Base-by-base conservation (phyloP, 2,888 invertebrate genomes). In the Ectropis crepuscularia region DNA sequence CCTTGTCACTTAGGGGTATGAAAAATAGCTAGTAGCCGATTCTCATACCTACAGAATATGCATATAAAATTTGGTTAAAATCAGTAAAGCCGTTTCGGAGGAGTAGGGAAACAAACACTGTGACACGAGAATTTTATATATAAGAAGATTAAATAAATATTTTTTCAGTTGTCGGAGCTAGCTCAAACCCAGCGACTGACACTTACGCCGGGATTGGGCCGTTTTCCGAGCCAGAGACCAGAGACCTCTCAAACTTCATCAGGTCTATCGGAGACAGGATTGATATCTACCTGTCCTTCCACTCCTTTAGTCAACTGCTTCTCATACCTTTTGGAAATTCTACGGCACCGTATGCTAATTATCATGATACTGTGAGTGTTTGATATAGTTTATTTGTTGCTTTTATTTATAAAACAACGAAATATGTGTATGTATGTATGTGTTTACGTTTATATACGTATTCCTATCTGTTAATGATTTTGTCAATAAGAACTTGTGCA, bases 241-340 rank as follows among this genome's bases (percentile, higher is more conserved):
- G 80, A 59, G 80, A 67, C 75, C 81, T 82, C 69, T 92, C 71
- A 47, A 62, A 37, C 42, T 79, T 59, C 65, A 86, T 74, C 63
- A 76, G 57, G 12, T 73, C 66, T 42, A 78, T 84, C 46, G 72
- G 74, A 6, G 84, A 82, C 46, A 75, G 74, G 36, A 77, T 92
- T 2, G 82, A 89, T 0, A 76, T 93, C 55, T 95, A 94, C 69
- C 76, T 94, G 0, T 90, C 94, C 0, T 87, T 94, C 76, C 97
- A 97, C 82, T 95, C 96, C 0, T 97, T 93, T 73, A 94, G 95
- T 0, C 96, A 97, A 75, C 81, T 95, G 65, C 79, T 96, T 12
- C 78, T 96, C 63, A 86, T 95, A 53, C 96, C 96, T 0, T 96
- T 84, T 70, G 85, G 85, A 0, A 85, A 86, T 46, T 79, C 80